These are phyloP conservation scores for Aphodius granarius DNA, from an alignment of 2,888 invertebrate genomes.

Conservation along the genomic window DNA sequence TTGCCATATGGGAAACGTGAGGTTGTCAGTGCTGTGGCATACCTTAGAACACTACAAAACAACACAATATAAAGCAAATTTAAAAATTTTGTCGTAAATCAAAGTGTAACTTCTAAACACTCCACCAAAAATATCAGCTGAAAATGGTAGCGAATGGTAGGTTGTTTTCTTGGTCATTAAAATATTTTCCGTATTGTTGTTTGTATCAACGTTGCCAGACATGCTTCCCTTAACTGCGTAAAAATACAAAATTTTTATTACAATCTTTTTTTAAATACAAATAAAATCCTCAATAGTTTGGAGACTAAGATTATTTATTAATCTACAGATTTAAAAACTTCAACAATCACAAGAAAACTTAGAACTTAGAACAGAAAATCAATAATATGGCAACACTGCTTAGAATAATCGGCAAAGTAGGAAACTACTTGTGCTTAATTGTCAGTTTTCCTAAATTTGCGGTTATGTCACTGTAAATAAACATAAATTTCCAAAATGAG, in stretches of 20 bases:
- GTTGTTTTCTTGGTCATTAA: neutral
- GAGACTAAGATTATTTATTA: too few relatives aligned
- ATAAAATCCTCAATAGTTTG: too few relatives aligned
- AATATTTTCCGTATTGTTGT: neutral
- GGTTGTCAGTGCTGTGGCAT: neutral
- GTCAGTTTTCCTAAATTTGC: neutral
- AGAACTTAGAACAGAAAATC: too few relatives aligned
- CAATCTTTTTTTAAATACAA: neutral
- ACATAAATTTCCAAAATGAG: conserved; percentile 16
- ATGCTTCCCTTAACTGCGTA: neutral
- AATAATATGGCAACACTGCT: neutral
- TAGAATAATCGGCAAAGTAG: neutral
- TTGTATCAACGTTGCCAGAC: neutral
- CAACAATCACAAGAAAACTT: too few relatives aligned
- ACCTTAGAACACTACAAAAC: neutral
- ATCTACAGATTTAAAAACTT: too few relatives aligned
- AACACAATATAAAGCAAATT: neutral
- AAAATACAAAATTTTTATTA: neutral
- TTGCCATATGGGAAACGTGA: neutral
- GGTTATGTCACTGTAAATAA: neutral
- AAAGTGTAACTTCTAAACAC: neutral
- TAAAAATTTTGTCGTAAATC: neutral
- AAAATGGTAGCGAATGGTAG: neutral
- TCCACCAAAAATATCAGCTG: neutral
- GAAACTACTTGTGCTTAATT: neutral